A percentile compares a stretch with the other conserved stretches of the same genome.
Conservation (phyloP, 2,113 vertebrate genomes). For the Siniperca knerii region DNA sequence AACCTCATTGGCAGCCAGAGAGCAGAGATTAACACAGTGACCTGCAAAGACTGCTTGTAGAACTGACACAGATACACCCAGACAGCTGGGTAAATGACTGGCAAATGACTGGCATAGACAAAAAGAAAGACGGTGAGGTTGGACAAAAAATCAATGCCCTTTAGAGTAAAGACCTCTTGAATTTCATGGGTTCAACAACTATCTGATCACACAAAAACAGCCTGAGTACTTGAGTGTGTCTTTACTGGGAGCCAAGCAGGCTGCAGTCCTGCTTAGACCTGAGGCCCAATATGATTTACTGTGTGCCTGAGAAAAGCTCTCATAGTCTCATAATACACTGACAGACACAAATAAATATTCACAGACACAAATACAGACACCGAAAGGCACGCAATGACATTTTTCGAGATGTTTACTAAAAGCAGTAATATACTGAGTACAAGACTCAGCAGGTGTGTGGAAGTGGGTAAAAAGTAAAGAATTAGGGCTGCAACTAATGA, state of each 20-base stretch:
- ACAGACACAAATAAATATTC: not conserved
- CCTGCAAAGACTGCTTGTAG: conserved; percentile 74
- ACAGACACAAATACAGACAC: not conserved
- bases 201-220: conserved; percentile 20
- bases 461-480: too few relatives aligned
- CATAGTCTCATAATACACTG: not conserved
- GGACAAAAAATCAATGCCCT: conserved; percentile 30
- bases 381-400: not conserved
- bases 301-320: conserved; percentile 4
- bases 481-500: too few relatives aligned
- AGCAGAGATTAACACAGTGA: conserved; percentile 75
- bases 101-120: conserved; percentile 33
- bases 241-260: conserved; percentile 10
- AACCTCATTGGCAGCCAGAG: conserved; percentile 67
- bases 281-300: conserved; percentile 11
- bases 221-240: conserved; percentile 16
- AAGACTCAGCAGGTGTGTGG: too few relatives aligned
- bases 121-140: conserved; percentile 21
- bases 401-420: not conserved
- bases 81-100: conserved; percentile 75
- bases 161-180: conserved; percentile 27
- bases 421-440: too few relatives aligned
- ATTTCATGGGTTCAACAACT: conserved; percentile 29
- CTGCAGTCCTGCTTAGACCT: not conserved
- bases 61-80: conserved; percentile 71